Conservation (phyloP, 2,888 invertebrate genomes). For the Philereme transversata region DNA sequence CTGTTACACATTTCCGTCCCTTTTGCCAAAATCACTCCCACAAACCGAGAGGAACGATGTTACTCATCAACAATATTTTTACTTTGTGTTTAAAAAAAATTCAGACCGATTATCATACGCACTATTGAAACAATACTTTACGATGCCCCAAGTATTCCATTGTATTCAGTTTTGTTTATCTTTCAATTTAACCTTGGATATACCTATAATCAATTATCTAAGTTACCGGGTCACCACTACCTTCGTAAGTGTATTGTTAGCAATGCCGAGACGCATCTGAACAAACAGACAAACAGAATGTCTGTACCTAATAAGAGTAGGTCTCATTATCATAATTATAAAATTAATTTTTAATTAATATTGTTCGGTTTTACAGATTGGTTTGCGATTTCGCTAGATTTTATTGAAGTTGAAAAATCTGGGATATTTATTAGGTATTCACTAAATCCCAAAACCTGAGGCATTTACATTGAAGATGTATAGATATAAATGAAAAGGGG, state of each 20-base stretch:
- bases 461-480: too few species aligned
- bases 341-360: constrained; percentile 19
- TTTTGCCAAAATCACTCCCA: too few species aligned
- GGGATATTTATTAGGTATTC: too few species aligned
- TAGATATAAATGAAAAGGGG: too few species aligned
- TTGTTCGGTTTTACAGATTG: not conserved
- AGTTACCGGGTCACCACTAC: constrained; percentile 28
- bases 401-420: not conserved
- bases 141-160: not conserved
- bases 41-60: too few species aligned
- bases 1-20: too few species aligned
- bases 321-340: constrained; percentile 13
- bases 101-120: too few species aligned
- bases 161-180: constrained; percentile 2
- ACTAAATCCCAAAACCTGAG: too few species aligned
- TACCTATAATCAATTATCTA: constrained; percentile 30
- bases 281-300: constrained; percentile 28
- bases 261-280: constrained; percentile 33
- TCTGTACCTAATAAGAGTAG: constrained; percentile 26
- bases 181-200: constrained; percentile 19
- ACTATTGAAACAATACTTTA: too few species aligned
- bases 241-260: constrained; percentile 30
- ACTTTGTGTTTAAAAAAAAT: too few species aligned
- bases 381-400: not conserved
- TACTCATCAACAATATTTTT: too few species aligned